Conservation (phyloP, 2,888 invertebrate species). For the Platycheirus rosarum region DNA sequence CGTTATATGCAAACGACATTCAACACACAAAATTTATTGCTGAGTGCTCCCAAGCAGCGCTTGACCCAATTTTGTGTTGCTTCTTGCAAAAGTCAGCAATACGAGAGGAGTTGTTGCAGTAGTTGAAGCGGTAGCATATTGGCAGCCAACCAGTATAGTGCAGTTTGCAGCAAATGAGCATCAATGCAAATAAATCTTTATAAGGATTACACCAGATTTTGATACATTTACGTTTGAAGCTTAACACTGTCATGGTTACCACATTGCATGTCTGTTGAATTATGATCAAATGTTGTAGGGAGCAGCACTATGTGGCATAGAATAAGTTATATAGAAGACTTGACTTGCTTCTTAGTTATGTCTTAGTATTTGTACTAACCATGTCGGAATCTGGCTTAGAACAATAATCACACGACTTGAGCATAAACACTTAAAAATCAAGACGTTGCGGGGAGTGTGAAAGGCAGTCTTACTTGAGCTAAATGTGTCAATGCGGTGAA, state of each 20-base stretch:
- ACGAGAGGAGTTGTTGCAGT: slow-evolving; percentile 23
- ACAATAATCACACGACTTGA: slow-evolving; percentile 40
- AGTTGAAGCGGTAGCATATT: slow-evolving; percentile 27
- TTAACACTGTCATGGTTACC: slow-evolving; percentile 64
- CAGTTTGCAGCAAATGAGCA: slow-evolving; percentile 53
- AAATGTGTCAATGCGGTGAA: slow-evolving; percentile 37
- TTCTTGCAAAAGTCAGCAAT: slow-evolving; percentile 44
- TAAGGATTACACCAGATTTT: slow-evolving; percentile 64
- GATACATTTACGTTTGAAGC: slow-evolving; percentile 65
- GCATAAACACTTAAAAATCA: slow-evolving; percentile 47
- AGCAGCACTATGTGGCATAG: neutral
- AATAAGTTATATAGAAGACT: neutral
- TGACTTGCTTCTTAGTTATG: slow-evolving; percentile 25
- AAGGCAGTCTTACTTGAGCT: slow-evolving; percentile 55
- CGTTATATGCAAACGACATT: slow-evolving; percentile 60
- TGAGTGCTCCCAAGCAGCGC: slow-evolving; percentile 62
- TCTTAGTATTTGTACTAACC: slow-evolving; percentile 5
- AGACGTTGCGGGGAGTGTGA: slow-evolving; percentile 4
- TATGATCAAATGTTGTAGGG: slow-evolving; percentile 40
- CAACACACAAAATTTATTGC: slow-evolving; percentile 65
- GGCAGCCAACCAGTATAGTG: slow-evolving; percentile 43
- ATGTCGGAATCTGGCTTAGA: slow-evolving; percentile 39
- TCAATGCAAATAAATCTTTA: slow-evolving; percentile 68
- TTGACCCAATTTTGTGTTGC: slow-evolving; percentile 60
- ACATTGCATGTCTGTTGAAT: slow-evolving; percentile 50